Base-by-base conservation (phyloP, 2,888 invertebrate species). In the Girardia tigrina region DNA sequence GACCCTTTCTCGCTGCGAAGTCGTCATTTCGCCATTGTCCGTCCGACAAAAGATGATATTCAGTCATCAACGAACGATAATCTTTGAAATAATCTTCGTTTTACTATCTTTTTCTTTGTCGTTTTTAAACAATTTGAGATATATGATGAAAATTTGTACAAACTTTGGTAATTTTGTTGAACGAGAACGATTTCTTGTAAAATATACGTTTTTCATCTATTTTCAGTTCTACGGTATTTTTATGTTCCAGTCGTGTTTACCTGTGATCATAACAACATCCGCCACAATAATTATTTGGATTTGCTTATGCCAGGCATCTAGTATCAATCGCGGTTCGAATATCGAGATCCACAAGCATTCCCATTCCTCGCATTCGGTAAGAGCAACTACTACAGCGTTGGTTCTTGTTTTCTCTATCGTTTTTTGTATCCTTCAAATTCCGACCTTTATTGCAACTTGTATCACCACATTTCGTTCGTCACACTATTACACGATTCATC, bases 171-270 rank as follows among this genome's bases (percentile, higher is more conserved):
- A 42, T 20, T 23, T 73, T 73, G 73, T 73, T 2, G 6, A 8
- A 2, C 20, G 4, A 8, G 29, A 36, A 29, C 14, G 2, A 2
- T 73, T 73, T 20, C 73, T 73, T 70, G 29, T 42, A 14, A 28
- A 73, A 28, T 73, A 29, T 36, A 2, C 4, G 14, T 29, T 36
- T 12, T 73, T 36, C 70, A 2, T 4, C 16, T 73, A 73, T 42
- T 73, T 29, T 70, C 29, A 73, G 36, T 8, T 73, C 12, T 73
- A 73, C 36, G 73, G 73, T 6, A 73, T 73, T 26, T 73, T 73
- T 23, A 73, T 73, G 73, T 73, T 36, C 26, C 73, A 73, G 70
- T 73, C 73, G 4, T 73, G 73, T 70, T 16, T 73, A 4, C 73
- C 73, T 4, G 42, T 73, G 29, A 6, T 73, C 1, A n/a, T 73